Base-by-base conservation (phyloP, 53 echinoderm and acorn worm genomes). In the Apostichopus leukothele region DNA sequence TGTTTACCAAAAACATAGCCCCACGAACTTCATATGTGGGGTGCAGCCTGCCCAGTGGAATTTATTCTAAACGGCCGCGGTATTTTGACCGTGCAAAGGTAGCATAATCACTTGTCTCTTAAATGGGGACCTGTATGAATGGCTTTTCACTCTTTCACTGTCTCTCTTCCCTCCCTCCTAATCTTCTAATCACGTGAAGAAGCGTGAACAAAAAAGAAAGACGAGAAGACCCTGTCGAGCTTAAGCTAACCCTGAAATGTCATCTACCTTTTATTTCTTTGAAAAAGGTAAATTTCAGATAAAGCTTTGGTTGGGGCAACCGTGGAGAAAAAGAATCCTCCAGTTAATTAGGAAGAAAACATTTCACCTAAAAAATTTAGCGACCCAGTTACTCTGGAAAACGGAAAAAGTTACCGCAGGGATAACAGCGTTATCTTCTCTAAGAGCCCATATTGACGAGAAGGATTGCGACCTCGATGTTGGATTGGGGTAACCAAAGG, bases 351-450 rank as follows among this genome's bases (percentile, higher is more conserved):
- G 75, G 52, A 86, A 77, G n/a, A 51, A 22, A 16, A 61, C 14
- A 5, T 52, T 22, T 86, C 79, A 51, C 5, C 5, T 66, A 39
- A 87, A 10, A 87, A 25, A 52, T 5, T 83, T 80, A 18, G 22
- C 66, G 91, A 91, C 79, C 91, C 91, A 84, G 83, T 53, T 18
- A 83, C 52, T 19, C 83, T 76, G 93, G 91, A 51, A 68, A 91
- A 86, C 87, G 77, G 89, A 92, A 94, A 61, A 92, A 94, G 94
- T 91, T 94, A 94, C 94, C 92, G 88, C 86, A 92, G 92, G 94
- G 94, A 94, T 94, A 94, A 94, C 94, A 94, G 94, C 94, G 91
- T 94, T 89, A 94, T 94, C 90, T 92, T 89, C 83, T 94, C 87
- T 90, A 88, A 94, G 91, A 94, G 94, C 90, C 77, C 94, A 77